These are phyloP conservation scores for Pavo muticus DNA, from an alignment of 2,113 vertebrate genomes.

Conservation along the genomic window DNA sequence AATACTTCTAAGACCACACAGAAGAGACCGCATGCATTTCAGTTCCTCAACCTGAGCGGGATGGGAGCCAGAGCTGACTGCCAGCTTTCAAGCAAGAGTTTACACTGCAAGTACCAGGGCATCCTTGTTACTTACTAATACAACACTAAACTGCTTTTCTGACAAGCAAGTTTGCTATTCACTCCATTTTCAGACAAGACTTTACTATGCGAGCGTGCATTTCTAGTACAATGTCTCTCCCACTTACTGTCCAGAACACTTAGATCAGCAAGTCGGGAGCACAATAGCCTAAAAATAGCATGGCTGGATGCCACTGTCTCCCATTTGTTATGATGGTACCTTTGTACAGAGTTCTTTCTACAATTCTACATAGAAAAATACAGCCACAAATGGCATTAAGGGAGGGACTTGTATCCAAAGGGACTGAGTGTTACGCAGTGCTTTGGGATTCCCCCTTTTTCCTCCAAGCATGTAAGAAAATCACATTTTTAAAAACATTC, in stretches of 20 bases:
- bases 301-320: conserved; percentile 40
- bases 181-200: conserved; percentile 2
- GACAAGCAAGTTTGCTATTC: not conserved
- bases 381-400: conserved; percentile 5
- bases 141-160: not conserved
- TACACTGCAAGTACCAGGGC: conserved; percentile 3
- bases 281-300: conserved; percentile 54
- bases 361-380: conserved; percentile 40
- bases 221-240: conserved; percentile 25
- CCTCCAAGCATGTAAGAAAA: conserved; percentile 17
- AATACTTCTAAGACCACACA: conserved; percentile 5
- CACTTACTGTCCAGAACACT: conserved; percentile 51
- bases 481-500: conserved; percentile 35
- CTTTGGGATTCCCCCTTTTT: conserved; percentile 6
- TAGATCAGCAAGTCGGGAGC: conserved; percentile 65
- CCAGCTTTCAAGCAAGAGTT: not conserved
- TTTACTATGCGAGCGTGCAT: not conserved
- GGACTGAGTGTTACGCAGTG: not conserved
- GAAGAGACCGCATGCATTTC: conserved; percentile 55
- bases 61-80: conserved; percentile 24
- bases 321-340: conserved; percentile 28
- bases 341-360: conserved; percentile 51
- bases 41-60: conserved; percentile 3
- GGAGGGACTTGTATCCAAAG: conserved; percentile 4
- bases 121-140: not conserved